A percentile compares a stretch with the other conserved stretches of the same genome.
Evolutionary conservation across 2,888 invertebrate genomes (phyloP).

Genomic region (Strigamia maritima): DNA sequence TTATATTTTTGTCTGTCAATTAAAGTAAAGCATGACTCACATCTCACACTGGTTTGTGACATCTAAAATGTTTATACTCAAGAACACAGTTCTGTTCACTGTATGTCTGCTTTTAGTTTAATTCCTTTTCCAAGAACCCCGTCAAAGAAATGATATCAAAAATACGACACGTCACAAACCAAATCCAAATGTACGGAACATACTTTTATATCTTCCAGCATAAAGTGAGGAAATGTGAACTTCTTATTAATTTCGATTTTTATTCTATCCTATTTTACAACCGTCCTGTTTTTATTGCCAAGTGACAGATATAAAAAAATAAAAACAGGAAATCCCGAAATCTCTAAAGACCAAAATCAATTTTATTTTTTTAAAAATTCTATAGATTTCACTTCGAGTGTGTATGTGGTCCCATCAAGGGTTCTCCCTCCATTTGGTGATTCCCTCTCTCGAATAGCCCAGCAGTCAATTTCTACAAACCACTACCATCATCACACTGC

Average conservation of each 20-base stretch:
- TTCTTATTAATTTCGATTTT: constrained; percentile 13
- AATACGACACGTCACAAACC: background rate
- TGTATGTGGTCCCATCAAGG: background rate
- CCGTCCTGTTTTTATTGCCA: background rate
- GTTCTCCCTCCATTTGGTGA: constrained; percentile 10
- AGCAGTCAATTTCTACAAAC: constrained; percentile 30
- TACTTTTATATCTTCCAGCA: background rate
- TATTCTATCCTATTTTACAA: background rate
- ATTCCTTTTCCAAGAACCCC: background rate
- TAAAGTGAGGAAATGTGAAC: background rate
- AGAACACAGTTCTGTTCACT: background rate
- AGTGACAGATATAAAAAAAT: constrained; percentile 6
- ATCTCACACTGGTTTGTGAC: background rate
- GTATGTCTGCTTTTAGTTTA: background rate
- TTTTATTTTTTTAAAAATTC: constrained; percentile 4
- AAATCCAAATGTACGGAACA: background rate
- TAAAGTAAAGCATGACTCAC: background rate
- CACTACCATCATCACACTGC: constrained; percentile 28
- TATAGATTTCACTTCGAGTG: background rate
- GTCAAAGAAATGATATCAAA: background rate
- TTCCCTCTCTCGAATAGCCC: constrained; percentile 26
- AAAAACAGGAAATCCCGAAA: background rate
- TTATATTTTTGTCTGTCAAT: background rate
- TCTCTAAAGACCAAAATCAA: background rate
- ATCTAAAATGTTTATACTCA: background rate